Evolutionary conservation across 2,797 vertebrate genomes (phyloP).

Genomic region (Enteromius argenteus): DNA sequence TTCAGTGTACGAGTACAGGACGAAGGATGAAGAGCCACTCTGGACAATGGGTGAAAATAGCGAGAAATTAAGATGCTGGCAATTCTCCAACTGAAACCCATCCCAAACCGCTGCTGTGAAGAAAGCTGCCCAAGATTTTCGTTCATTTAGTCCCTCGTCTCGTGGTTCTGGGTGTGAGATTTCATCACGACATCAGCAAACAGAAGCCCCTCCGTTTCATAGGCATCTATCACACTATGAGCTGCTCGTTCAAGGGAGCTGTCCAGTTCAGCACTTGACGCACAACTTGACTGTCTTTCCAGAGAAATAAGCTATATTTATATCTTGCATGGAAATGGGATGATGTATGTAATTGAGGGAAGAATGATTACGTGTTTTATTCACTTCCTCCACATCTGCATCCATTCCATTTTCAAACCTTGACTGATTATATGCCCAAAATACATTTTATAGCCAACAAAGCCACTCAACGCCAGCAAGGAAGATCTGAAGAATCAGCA

Average conservation of each 20-base stretch:
- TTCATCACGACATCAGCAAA: conserved; percentile 1
- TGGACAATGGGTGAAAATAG: conserved; percentile 20
- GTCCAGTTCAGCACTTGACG: conserved; percentile 85
- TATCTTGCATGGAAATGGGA: conserved; percentile 45
- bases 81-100: conserved; percentile 85
- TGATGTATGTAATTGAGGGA: conserved; percentile 32
- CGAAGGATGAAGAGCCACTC: conserved; percentile 29
- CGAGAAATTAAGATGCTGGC: conserved; percentile 85
- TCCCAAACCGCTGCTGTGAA: conserved; percentile 76
- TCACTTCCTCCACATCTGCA: conserved; percentile 14
- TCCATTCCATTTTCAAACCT: conserved; percentile 40
- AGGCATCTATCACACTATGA: conserved; percentile 6
- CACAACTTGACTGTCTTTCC: conserved; percentile 32
- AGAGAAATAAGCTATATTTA: conserved; percentile 49
- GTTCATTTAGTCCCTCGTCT: conserved; percentile 65
- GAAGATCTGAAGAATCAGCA: conserved; percentile 15
- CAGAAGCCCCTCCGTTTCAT: not conserved
- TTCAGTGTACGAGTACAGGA: conserved; percentile 57
- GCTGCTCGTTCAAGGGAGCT: conserved; percentile 74
- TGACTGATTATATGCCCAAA: conserved; percentile 21
- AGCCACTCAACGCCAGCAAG: conserved; percentile 13
- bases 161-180: conserved; percentile 20
- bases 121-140: conserved; percentile 66
- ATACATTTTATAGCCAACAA: conserved; percentile 6
- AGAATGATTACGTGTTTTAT: conserved; percentile 16